Evolutionary conservation across 2,888 invertebrate species (phyloP), one percentile per base, ranked within the genome.

Genomic region (Theodoxus fluviatilis): DNA sequence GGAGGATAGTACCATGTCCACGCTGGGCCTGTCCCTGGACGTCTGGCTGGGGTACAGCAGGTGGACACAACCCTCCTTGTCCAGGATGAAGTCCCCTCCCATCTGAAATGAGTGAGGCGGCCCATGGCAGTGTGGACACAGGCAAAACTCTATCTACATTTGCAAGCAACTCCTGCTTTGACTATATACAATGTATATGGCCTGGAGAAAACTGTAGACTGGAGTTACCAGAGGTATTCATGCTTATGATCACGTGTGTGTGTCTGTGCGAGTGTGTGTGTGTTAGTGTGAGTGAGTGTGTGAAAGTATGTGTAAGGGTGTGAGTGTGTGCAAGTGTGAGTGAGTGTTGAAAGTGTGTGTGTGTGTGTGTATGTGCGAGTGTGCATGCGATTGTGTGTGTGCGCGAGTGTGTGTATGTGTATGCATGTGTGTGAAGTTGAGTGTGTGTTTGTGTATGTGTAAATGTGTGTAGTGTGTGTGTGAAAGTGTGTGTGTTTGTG

Each of bases 51-150:
- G 75, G 71, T 84, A 80, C 37, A 79, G 49, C 65, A 81, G 78
- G 33, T 71, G 59, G 6, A 82, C 70, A 2, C 52, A 66, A 4
- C 84, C 83, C 37, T 74, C 68, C 33, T 73, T 73, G 67, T 79
- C 79, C 7, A 83, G 68, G 18, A 84, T 79, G 67, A 83, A 83
- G 73, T 84, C 83, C 47, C 84, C 84, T 61, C 84, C 84, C 81
- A 83, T 82, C 81, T 84, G 73, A 22, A 69, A 18, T 28, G 1
- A 38, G 22, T 2, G 25, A 61, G 12, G n/a, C 6, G 31, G 18
- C 7, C 9, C 55, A 55, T 55, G 55, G 22, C 22, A 55, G 22
- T 55, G 55, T 12, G n/a, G n/a, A n/a, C n/a, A n/a, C n/a, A n/a
- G n/a, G n/a, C n/a, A n/a, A n/a, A n/a, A n/a, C n/a, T n/a, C n/a